Evolutionary conservation across 1,140 invertebrate species (phyloP).

Genomic region (Atta texana): DNA sequence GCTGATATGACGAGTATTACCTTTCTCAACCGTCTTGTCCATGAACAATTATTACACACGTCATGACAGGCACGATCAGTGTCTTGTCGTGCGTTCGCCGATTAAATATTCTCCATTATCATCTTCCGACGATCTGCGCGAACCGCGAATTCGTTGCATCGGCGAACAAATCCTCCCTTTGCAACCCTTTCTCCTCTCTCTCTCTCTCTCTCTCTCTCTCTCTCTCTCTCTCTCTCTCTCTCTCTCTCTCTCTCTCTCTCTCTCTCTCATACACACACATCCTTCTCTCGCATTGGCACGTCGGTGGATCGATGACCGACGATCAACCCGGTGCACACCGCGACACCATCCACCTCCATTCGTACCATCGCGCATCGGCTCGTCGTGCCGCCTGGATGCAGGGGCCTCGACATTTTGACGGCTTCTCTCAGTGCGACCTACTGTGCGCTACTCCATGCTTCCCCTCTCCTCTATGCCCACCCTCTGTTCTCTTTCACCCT

Average conservation of each 20-base stretch:
- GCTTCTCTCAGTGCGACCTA: constrained; percentile 72
- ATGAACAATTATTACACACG: constrained; percentile 16
- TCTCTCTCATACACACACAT: background rate
- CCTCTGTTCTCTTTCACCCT: background rate
- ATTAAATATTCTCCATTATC: constrained; percentile 59
- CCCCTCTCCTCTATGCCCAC: constrained; percentile 1
- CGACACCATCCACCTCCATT: constrained; percentile 60
- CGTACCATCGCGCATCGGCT: constrained; percentile 65
- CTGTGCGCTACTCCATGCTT: constrained; percentile 51
- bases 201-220: background rate
- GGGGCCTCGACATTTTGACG: constrained; percentile 76
- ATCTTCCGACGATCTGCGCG: constrained; percentile 6
- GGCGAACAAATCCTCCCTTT: constrained; percentile 29
- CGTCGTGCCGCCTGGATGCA: constrained; percentile 70
- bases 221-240: background rate
- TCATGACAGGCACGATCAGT: constrained; percentile 1
- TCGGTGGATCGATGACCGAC: constrained; percentile 73
- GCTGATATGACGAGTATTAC: background rate
- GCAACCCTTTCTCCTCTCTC: background rate
- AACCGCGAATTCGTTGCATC: background rate
- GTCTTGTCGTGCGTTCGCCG: constrained; percentile 2
- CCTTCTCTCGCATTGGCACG: constrained; percentile 66
- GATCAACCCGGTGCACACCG: constrained; percentile 69
- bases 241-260: background rate
- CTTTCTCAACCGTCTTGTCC: background rate